A percentile compares a stretch with the other conserved stretches of the same genome.
Evolutionary conservation across 2,113 vertebrate genomes (phyloP).

Genomic region (Phrynocephalus versicolor): DNA sequence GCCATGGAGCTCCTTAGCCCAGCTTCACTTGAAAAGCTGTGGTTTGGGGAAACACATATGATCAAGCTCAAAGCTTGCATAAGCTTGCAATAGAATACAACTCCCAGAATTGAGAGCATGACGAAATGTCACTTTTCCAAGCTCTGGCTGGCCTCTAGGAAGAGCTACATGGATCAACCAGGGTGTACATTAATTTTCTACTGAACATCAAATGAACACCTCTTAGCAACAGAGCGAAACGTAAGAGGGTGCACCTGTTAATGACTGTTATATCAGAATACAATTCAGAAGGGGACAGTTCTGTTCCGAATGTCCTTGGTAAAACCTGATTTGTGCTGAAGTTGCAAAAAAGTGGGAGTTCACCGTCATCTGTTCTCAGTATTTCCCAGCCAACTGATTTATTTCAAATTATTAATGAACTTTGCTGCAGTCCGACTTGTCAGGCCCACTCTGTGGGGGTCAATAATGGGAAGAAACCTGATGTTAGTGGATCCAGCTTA

Average conservation of each 20-base stretch:
- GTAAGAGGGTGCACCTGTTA: background rate
- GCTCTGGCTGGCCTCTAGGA: background rate
- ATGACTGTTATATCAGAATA: constrained; percentile 28
- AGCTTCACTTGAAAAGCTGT: background rate
- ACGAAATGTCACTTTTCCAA: no score
- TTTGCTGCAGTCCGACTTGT: constrained; percentile 94
- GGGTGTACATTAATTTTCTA: background rate
- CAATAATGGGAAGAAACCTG: constrained; percentile 96
- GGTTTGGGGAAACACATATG: background rate
- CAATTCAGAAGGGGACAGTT: constrained; percentile 66
- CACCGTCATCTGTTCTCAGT: constrained; percentile 79
- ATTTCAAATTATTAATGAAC: constrained; percentile 99
- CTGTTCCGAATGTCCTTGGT: constrained; percentile 73
- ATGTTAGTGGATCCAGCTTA: constrained; percentile 93
- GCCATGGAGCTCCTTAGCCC: no score
- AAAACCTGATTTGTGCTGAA: constrained; percentile 75
- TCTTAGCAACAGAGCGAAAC: background rate
- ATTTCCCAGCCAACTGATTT: constrained; percentile 92
- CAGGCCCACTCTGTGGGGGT: constrained; percentile 88
- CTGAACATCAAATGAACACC: background rate
- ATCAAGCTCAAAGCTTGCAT: background rate
- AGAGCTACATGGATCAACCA: no score
- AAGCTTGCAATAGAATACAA: background rate
- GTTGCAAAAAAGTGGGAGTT: constrained; percentile 75
- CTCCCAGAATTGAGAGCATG: background rate